Percentiles rank a stretch among this genome's conserved stretches.
These are phyloP conservation scores for Hemicrepidius hirtus DNA, from an alignment of 2,888 invertebrate species.

Conservation along the genomic window DNA sequence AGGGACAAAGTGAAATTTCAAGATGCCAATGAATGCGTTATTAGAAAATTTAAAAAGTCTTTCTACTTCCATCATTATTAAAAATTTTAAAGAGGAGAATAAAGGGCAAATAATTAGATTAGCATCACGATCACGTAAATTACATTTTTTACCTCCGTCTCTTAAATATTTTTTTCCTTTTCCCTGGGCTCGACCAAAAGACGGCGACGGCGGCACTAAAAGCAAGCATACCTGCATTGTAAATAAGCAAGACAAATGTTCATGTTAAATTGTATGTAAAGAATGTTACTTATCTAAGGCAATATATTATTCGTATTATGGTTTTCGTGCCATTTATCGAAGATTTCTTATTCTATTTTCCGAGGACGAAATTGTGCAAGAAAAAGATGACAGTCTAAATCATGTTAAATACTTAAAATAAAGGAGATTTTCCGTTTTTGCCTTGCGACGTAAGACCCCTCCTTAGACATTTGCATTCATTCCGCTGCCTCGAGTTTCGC, in stretches of 20 bases:
- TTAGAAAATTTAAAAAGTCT: slow-evolving; percentile 39
- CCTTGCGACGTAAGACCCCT: slow-evolving; percentile 17
- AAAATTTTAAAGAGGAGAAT: slow-evolving; percentile 43
- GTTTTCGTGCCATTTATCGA: slow-evolving; percentile 3
- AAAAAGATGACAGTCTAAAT: slow-evolving; percentile 28
- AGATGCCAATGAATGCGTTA: slow-evolving; percentile 45
- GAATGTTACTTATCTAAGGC: slow-evolving; percentile 17
- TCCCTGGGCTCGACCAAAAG: background rate
- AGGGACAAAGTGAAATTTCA: slow-evolving; percentile 38
- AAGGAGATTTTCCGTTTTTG: slow-evolving; percentile 34
- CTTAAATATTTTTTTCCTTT: background rate
- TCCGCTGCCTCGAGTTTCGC: slow-evolving; percentile 28
- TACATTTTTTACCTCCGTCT: slow-evolving; percentile 35
- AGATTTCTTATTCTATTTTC: slow-evolving; percentile 7
- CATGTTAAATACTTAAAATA: slow-evolving; percentile 33
- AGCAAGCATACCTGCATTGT: slow-evolving; percentile 22
- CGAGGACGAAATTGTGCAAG: slow-evolving; percentile 4
- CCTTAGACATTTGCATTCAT: slow-evolving; percentile 41
- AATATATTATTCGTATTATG: slow-evolving; percentile 20
- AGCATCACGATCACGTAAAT: slow-evolving; percentile 41
- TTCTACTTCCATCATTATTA: slow-evolving; percentile 42
- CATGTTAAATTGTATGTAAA: slow-evolving; percentile 35
- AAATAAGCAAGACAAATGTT: slow-evolving; percentile 33
- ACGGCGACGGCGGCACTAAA: slow-evolving; percentile 10
- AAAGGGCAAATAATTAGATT: slow-evolving; percentile 47